Conservation (phyloP, 2,113 vertebrate species). For the Polypterus senegalus region DNA sequence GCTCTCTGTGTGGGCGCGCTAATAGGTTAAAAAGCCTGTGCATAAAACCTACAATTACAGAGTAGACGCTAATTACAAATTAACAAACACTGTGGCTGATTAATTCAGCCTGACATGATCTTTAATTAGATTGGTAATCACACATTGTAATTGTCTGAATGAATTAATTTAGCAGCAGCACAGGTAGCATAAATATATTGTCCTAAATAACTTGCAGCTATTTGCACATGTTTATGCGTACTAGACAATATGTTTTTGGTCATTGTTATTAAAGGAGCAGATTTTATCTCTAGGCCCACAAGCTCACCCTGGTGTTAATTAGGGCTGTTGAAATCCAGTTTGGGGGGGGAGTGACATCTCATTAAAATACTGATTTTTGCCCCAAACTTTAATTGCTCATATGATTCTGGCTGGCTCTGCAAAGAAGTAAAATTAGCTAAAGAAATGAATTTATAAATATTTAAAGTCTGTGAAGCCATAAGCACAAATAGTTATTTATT, state of each 20-base stretch:
- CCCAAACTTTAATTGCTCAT: slow-evolving; percentile 38
- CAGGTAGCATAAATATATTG: slow-evolving; percentile 51
- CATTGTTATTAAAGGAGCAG: slow-evolving; percentile 51
- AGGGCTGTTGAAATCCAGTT: slow-evolving; percentile 38
- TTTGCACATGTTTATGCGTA: slow-evolving; percentile 42
- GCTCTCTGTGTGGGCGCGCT: slow-evolving; percentile 38
- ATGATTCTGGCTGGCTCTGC: slow-evolving; percentile 33
- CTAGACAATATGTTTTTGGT: slow-evolving; percentile 53
- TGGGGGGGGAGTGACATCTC: slow-evolving; percentile 43
- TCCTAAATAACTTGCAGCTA: slow-evolving; percentile 43
- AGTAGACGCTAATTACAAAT: slow-evolving; percentile 61
- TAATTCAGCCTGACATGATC: slow-evolving; percentile 59
- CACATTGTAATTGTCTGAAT: slow-evolving; percentile 75
- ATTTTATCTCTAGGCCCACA: slow-evolving; percentile 53
- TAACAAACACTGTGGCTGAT: slow-evolving; percentile 54
- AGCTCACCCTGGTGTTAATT: slow-evolving; percentile 48
- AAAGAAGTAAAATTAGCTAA: too few relatives aligned
- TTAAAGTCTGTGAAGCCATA: too few relatives aligned
- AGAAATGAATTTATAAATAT: too few relatives aligned
- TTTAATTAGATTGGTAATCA: slow-evolving; percentile 76
- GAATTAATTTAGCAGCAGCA: slow-evolving; percentile 73
- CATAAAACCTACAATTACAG: slow-evolving; percentile 52
- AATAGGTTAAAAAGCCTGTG: slow-evolving; percentile 33
- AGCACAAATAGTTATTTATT: too few relatives aligned
- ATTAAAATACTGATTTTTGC: slow-evolving; percentile 46